These are phyloP conservation scores for Glareola pratincola DNA, from an alignment of 2,113 vertebrate genomes.

Conservation along the genomic window DNA sequence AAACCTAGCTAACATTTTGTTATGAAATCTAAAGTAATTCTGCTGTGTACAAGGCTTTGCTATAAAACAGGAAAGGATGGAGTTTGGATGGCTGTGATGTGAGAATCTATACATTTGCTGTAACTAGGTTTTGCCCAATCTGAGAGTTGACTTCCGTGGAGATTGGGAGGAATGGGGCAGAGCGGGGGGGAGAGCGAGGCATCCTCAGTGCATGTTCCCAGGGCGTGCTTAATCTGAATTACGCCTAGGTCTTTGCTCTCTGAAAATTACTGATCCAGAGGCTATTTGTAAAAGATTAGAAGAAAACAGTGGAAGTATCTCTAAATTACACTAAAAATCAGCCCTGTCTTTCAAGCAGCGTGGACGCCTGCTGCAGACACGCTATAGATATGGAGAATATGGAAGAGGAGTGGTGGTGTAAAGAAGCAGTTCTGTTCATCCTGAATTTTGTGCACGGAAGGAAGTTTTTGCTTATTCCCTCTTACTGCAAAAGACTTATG, in stretches of 20 bases:
- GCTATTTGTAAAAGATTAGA: neutral
- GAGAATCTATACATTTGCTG: neutral
- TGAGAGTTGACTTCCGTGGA: neutral
- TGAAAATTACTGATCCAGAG: neutral
- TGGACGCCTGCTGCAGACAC: neutral
- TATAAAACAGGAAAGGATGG: neutral
- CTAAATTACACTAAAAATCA: neutral
- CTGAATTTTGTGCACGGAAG: neutral
- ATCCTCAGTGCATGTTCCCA: neutral
- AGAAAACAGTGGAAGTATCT: neutral
- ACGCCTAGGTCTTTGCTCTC: neutral
- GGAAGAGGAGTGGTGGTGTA: neutral
- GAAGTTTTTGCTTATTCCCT: neutral
- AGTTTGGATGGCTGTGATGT: neutral
- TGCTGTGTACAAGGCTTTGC: neutral
- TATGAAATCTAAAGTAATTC: neutral
- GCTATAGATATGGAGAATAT: neutral
- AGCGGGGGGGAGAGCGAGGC: fast-evolving
- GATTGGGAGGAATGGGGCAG: neutral
- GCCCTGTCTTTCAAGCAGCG: neutral
- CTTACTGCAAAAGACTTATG: neutral
- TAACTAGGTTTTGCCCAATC: neutral
- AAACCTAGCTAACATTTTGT: neutral
- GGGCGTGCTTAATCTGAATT: neutral
- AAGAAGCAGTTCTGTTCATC: neutral